phyloP scores from a whole-genome alignment of 2,888 invertebrate species.

The Celastrina argiolus region DNA sequence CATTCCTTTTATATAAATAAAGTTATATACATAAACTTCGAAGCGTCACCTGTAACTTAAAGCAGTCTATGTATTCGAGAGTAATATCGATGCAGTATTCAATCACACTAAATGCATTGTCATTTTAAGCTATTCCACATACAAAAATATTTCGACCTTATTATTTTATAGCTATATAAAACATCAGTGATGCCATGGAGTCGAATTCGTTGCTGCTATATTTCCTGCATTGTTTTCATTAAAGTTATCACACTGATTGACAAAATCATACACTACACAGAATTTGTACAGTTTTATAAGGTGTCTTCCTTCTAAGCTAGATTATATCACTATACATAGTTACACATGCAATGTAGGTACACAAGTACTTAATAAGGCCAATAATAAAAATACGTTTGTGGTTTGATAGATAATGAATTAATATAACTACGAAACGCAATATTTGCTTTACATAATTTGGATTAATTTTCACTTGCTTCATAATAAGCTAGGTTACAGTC shows the following conservation, averaged over 20 bases:
- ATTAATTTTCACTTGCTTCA: neutral
- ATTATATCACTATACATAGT: neutral
- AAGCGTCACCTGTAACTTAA: constrained; percentile 66
- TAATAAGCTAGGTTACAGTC: no score
- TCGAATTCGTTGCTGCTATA: constrained; percentile 5
- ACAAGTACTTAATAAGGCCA: neutral
- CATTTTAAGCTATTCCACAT: constrained; percentile 64
- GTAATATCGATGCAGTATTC: constrained; percentile 38
- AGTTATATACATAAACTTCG: constrained; percentile 65
- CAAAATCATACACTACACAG: neutral
- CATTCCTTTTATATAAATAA: constrained; percentile 60
- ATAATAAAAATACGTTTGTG: neutral
- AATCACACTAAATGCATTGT: constrained; percentile 59
- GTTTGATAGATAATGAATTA: no score
- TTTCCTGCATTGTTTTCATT: neutral
- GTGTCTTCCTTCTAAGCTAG: neutral
- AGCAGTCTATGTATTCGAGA: constrained; percentile 61
- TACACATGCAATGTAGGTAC: neutral
- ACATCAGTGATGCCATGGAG: constrained; percentile 18
- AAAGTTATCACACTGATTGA: neutral
- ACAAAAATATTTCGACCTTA: constrained; percentile 72
- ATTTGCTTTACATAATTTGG: no score
- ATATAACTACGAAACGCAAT: no score
- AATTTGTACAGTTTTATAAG: neutral
- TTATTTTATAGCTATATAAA: constrained; percentile 39